phyloP scores from a whole-genome alignment of 2,888 invertebrate species.

The Mesorhabditis sp. region DNA sequence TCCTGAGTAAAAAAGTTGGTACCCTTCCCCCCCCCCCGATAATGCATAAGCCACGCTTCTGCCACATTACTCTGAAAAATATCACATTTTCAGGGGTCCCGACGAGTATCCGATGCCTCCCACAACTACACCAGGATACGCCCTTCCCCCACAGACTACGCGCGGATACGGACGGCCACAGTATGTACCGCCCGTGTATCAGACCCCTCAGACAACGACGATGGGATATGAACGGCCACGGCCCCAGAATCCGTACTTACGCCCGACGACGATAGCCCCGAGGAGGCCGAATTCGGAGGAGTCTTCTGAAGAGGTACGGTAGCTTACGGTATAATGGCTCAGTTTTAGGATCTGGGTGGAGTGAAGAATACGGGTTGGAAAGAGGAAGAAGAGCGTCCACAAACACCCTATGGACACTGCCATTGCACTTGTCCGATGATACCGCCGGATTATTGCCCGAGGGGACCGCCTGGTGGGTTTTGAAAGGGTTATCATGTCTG shows the following conservation, averaged over 20 bases:
- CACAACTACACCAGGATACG: too few relatives aligned
- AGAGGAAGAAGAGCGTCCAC: background rate
- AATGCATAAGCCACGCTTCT: too few relatives aligned
- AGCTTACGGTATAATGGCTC: too few relatives aligned
- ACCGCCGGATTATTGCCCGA: background rate
- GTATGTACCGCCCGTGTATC: background rate
- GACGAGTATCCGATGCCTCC: background rate
- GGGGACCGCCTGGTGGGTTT: conserved; percentile 3
- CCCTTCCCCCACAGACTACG: background rate
- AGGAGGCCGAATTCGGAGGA: background rate
- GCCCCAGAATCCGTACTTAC: too few relatives aligned
- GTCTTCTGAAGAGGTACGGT: background rate
- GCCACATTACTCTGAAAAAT: too few relatives aligned
- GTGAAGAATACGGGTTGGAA: background rate
- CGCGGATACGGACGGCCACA: background rate
- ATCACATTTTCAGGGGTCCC: background rate
- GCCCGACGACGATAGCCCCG: background rate
- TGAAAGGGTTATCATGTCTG: background rate
- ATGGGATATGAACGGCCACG: background rate
- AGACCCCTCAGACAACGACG: background rate
- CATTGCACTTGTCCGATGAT: background rate
- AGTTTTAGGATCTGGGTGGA: background rate
- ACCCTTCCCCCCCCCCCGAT: too few relatives aligned
- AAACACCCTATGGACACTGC: background rate
- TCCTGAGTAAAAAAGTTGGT: too few relatives aligned